Conservation (phyloP, 2,888 invertebrate species). For the Acanthoscelides obtectus region DNA sequence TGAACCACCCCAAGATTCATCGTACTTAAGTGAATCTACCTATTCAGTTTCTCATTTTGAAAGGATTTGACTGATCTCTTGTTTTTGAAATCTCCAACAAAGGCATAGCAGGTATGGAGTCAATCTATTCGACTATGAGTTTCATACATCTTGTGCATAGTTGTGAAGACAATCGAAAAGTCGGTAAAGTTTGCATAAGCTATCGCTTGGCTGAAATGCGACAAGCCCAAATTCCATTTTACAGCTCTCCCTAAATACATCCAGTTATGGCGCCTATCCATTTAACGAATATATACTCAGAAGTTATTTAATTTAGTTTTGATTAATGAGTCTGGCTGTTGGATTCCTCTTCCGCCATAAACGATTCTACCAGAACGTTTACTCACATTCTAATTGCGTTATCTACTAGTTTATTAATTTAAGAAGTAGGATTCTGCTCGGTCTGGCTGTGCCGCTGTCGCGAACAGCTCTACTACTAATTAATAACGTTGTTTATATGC, state of each 20-base stretch:
- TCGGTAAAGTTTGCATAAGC: no score
- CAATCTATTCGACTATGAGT: no score
- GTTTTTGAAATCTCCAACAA: no score
- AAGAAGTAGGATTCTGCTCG: background rate
- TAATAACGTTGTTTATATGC: background rate
- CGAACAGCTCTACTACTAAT: background rate
- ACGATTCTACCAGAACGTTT: background rate
- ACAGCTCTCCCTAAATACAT: background rate
- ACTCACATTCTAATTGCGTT: background rate
- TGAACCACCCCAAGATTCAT: no score
- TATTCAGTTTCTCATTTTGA: no score
- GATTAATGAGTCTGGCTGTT: background rate
- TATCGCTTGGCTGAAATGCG: no score
- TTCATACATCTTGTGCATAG: no score
- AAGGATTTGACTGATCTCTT: no score
- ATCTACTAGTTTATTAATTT: background rate
- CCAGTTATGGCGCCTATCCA: background rate
- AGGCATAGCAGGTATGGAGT: no score
- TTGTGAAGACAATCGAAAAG: no score
- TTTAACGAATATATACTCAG: background rate
- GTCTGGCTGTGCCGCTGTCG: background rate
- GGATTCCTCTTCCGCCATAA: background rate
- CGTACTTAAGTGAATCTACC: no score
- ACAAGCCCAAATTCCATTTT: background rate
- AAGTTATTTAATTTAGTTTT: background rate